Conservation (phyloP, 2,888 invertebrate species). For the Sinodicranocentrus sp. region DNA sequence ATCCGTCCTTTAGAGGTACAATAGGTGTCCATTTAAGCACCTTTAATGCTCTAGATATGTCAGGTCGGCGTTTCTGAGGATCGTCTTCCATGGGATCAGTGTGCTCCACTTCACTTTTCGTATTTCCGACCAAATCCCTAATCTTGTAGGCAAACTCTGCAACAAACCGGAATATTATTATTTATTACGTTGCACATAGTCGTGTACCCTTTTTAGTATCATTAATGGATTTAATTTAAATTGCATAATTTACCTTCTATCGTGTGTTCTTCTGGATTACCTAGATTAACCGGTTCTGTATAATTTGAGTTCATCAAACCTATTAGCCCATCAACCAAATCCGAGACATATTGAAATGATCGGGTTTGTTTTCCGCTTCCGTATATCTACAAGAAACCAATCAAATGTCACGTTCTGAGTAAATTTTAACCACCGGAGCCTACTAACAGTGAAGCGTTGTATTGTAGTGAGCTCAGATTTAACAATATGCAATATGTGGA, state of each 20-base stretch:
- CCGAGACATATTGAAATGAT: constrained; percentile 98
- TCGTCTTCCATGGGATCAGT: constrained; percentile 96
- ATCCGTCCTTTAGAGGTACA: constrained; percentile 90
- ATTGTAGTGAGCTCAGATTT: too few relatives aligned
- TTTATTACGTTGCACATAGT: not conserved
- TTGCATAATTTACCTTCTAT: constrained; percentile 84
- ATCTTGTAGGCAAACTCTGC: constrained; percentile 92
- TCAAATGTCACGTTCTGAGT: too few relatives aligned
- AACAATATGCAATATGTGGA: too few relatives aligned
- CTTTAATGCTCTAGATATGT: constrained; percentile 92
- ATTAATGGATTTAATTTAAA: not conserved
- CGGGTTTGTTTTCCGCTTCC: constrained; percentile 94
- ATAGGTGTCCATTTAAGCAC: constrained; percentile 94
- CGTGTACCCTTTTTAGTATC: not conserved
- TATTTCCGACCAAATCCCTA: constrained; percentile 89
- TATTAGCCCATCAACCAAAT: constrained; percentile 96
- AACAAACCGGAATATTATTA: not conserved
- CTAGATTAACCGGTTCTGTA: constrained; percentile 95
- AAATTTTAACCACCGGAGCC: too few relatives aligned
- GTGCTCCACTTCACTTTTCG: constrained; percentile 88
- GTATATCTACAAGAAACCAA: constrained; percentile 84
- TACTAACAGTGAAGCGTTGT: too few relatives aligned
- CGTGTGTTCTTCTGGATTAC: constrained; percentile 98
- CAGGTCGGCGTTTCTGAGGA: constrained; percentile 95
- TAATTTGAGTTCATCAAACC: constrained; percentile 96